Evolutionary conservation across 2,888 invertebrate species (phyloP), one percentile per base, ranked within the genome.

Genomic region (Argyresthia goedartella): DNA sequence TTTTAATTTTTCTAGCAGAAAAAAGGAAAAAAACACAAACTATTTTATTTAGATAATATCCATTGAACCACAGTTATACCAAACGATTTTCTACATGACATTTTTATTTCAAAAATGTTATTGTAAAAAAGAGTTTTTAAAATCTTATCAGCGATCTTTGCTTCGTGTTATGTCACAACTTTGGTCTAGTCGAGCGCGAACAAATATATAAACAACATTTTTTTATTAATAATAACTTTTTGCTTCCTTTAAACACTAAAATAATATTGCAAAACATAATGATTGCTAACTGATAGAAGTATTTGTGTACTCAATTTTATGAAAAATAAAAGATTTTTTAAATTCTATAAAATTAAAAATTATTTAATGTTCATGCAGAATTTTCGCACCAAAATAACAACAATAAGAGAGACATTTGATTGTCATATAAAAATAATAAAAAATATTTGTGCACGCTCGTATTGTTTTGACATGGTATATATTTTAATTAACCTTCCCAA

Each of bases 121-220:
- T 25, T 25, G n/a, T n/a, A 4, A 25, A 25, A 25, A 4, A 25
- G 3, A 2, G 25, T 25, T 25, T 25, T 25, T n/a, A n/a, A n/a
- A n/a, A n/a, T n/a, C 25, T 25, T 2, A 25, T 25, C 25, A 25
- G 65, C 69, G 67, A 71, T 73, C 72, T 74, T 76, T 76, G 76
- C 74, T 76, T 69, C 63, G 53, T 66, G 69, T 71, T 36, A 48
- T 71, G 2, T 81, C 81, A 81, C 85, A 84, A 81, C 85, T 85
- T 85, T 85, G 85, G 85, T 85, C 81, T 82, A 66, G n/a, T 68
- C 76, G 81, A 75, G 76, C 78, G 78, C 44, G 52, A n/a, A 52
- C 69, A 71, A 67, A 65, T 64, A 63, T 58, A 60, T 69, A 69
- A 66, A 68, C 67, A 67, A 67, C 66, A 49, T 11, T 14, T n/a